These are phyloP conservation scores for Maniola hyperantus DNA, from an alignment of 2,888 invertebrate species.

Conservation along the genomic window DNA sequence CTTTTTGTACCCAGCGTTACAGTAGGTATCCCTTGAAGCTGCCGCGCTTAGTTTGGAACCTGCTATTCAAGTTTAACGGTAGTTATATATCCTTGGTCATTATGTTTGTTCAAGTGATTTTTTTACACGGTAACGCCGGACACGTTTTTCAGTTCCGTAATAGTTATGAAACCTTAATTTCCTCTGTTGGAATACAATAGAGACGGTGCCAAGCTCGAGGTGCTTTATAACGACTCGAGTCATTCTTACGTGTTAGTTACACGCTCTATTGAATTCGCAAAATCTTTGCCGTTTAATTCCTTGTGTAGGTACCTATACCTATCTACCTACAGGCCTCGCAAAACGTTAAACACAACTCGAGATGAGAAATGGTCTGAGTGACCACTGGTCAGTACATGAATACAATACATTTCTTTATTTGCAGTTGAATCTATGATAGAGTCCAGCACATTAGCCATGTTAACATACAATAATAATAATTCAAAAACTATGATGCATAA, in stretches of 20 bases:
- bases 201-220: constrained; percentile 44
- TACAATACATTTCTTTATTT: too few relatives aligned
- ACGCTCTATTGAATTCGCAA: constrained; percentile 31
- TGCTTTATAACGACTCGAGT: constrained; percentile 25
- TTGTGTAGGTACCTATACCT: not conserved
- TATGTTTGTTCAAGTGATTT: constrained; percentile 22
- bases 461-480: too few relatives aligned
- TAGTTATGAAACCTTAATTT: constrained; percentile 62
- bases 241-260: constrained; percentile 33
- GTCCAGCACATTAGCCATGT: too few relatives aligned
- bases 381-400: too few relatives aligned
- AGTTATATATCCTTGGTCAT: constrained; percentile 11
- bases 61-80: constrained; percentile 12
- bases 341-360: too few relatives aligned
- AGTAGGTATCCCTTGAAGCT: too few relatives aligned
- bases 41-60: not conserved
- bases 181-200: constrained; percentile 55
- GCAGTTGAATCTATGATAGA: too few relatives aligned
- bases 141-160: constrained; percentile 34
- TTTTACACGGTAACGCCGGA: constrained; percentile 12
- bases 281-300: constrained; percentile 7
- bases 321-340: not conserved
- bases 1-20: too few relatives aligned
- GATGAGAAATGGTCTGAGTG: too few relatives aligned
- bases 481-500: too few relatives aligned